Evolutionary conservation across 2,888 invertebrate species (phyloP).

Genomic region (Melitaea athalia): DNA sequence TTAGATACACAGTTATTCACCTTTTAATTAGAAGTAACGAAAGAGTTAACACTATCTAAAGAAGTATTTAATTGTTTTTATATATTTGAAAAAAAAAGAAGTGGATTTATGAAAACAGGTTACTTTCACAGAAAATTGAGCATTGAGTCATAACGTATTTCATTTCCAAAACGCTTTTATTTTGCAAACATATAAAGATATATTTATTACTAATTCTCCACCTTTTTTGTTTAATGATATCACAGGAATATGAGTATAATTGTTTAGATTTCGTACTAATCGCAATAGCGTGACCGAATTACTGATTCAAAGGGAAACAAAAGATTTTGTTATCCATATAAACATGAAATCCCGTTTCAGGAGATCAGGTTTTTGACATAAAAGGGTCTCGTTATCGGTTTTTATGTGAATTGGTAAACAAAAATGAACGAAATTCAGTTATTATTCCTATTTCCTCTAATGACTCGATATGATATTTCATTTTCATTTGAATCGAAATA

Average conservation of each 20-base stretch:
- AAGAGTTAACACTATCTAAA: too few species aligned
- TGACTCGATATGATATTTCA: constrained; percentile 16
- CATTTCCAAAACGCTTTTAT: too few species aligned
- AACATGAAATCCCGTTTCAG: constrained; percentile 56
- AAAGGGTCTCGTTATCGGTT: constrained; percentile 51
- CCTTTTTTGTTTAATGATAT: background rate
- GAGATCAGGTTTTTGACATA: constrained; percentile 55
- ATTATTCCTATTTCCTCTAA: constrained; percentile 27
- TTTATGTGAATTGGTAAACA: constrained; percentile 44
- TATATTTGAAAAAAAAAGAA: too few species aligned
- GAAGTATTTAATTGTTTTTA: too few species aligned
- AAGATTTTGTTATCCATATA: constrained; percentile 54
- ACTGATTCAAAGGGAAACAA: constrained; percentile 58
- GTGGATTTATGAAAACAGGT: too few species aligned
- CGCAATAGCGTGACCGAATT: constrained; percentile 50
- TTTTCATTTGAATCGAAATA: constrained; percentile 7
- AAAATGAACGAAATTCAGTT: constrained; percentile 40
- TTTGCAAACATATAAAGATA: too few species aligned
- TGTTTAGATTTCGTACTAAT: constrained; percentile 28
- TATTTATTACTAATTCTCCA: background rate
- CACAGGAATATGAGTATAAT: constrained; percentile 35
- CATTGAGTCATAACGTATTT: too few species aligned
- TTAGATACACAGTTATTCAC: too few species aligned
- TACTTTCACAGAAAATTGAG: too few species aligned
- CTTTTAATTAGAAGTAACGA: too few species aligned